Evolutionary conservation across 1,140 invertebrate species (phyloP), one percentile per base, ranked within the genome.

Genomic region (Asobara japonica): DNA sequence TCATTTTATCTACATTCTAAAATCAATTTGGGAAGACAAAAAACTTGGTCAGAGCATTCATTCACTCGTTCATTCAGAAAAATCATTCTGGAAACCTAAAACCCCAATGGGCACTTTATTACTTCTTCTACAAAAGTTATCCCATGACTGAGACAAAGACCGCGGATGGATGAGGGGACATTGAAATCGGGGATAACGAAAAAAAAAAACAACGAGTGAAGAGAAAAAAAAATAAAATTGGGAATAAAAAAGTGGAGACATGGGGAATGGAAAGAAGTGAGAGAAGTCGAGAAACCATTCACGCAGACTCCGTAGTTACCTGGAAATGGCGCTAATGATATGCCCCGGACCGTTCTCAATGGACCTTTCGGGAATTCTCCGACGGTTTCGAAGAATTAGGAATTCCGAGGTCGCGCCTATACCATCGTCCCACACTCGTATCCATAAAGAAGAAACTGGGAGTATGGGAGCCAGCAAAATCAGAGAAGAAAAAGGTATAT

Each of bases 381-480:
- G 83, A 80, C 86, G 85, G 82, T 86, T 87, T 87, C 85, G 84
- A 83, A 81, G 86, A 87, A 86, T 87, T 85, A 86, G 85, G 85
- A 86, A 87, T 87, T 86, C 86, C 86, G 85, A 84, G 81, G 79
- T 72, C 38, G 60, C 31, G 36, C 41, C 61, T 71, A n/a, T 69
- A 25, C 31, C 36, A 60, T 68, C 25, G 66, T 69, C 41, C 25
- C 25, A 62, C 60, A 30, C 60, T 62, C 60, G 31, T 64, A 33
- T 38, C 27, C 18, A 56, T 16, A 33, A 62, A 30, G 13, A 30
- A 11, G 56, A 13, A 29, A 60, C 25, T 25, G 22, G 13, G 22
- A 13, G 25, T 60, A 27, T 25, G 22, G 25, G 25, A 29, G 25
- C 25, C 10, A n/a, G 36, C 10, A n/a, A 38, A n/a, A 22, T 25